Evolutionary conservation across 2,888 invertebrate species (phyloP).

Genomic region (Chesias legatella): DNA sequence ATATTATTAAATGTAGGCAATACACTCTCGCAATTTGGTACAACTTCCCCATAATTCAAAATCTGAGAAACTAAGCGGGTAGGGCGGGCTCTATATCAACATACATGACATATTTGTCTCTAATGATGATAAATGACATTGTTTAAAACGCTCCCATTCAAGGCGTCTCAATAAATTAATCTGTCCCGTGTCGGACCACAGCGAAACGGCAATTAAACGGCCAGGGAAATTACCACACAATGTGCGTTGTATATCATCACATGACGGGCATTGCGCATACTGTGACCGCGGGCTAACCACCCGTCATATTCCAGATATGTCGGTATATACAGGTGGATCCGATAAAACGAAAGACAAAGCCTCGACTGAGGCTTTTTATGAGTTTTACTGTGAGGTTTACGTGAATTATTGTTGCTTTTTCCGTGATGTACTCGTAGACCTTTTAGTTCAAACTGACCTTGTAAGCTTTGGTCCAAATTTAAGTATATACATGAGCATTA

Average conservation of each 20-base stretch:
- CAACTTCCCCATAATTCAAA: neutral
- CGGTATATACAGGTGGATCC: constrained; percentile 38
- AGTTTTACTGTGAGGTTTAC: no score
- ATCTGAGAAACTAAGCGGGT: constrained; percentile 12
- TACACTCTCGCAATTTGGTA: no score
- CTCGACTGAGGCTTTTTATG: no score
- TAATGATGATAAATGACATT: constrained; percentile 67
- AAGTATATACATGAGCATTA: no score
- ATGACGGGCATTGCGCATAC: constrained; percentile 57
- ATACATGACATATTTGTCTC: constrained; percentile 46
- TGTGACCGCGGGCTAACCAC: constrained; percentile 46
- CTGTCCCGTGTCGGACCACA: constrained; percentile 63
- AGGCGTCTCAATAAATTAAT: constrained; percentile 76
- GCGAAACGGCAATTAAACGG: constrained; percentile 73
- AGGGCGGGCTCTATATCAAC: constrained; percentile 21
- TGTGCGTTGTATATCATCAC: constrained; percentile 71
- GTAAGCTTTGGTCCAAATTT: no score
- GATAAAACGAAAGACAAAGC: neutral
- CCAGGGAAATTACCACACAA: constrained; percentile 75
- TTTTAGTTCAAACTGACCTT: no score
- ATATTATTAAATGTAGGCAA: no score
- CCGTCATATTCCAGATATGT: constrained; percentile 56
- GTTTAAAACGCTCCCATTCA: constrained; percentile 61
- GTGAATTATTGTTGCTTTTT: no score
- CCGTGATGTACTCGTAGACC: no score